Conservation (phyloP, 2,797 vertebrate species). For the Echiichthys vipera region DNA sequence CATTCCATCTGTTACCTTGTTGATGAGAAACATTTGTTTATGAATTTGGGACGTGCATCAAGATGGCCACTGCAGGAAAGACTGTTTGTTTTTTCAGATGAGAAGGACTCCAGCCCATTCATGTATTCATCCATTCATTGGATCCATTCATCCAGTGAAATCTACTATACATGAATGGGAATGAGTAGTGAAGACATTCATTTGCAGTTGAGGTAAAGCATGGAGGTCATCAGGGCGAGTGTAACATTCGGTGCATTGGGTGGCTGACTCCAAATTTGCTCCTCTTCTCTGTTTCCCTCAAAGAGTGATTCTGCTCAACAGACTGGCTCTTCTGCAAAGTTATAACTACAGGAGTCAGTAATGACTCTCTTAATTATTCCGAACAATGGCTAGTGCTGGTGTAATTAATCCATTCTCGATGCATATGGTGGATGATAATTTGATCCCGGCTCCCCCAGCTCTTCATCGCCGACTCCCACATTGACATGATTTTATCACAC, state of each 20-base stretch:
- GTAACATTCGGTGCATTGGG: slow-evolving; percentile 47
- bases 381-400: slow-evolving; percentile 52
- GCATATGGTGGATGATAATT: slow-evolving; percentile 48
- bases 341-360: slow-evolving; percentile 55
- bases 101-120: not conserved
- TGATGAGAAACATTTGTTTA: slow-evolving; percentile 29
- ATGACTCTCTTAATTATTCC: slow-evolving; percentile 66
- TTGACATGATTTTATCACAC: slow-evolving; percentile 27
- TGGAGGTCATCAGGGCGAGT: slow-evolving; percentile 48
- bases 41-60: not conserved
- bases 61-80: not conserved
- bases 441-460: slow-evolving; percentile 35
- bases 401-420: slow-evolving; percentile 62
- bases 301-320: slow-evolving; percentile 32
- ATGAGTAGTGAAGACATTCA: slow-evolving; percentile 38
- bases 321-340: slow-evolving; percentile 50
- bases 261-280: slow-evolving; percentile 46
- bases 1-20: slow-evolving; percentile 42
- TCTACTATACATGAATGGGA: slow-evolving; percentile 13
- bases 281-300: slow-evolving; percentile 11
- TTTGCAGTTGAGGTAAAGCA: slow-evolving; percentile 60
- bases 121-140: too few species aligned
- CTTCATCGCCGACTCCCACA: slow-evolving; percentile 11
- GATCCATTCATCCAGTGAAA: too few species aligned
- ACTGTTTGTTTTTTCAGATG: slow-evolving; percentile 17